These are phyloP conservation scores for Drosophila barbarae DNA, from an alignment of 2,888 invertebrate genomes.

Conservation along the genomic window DNA sequence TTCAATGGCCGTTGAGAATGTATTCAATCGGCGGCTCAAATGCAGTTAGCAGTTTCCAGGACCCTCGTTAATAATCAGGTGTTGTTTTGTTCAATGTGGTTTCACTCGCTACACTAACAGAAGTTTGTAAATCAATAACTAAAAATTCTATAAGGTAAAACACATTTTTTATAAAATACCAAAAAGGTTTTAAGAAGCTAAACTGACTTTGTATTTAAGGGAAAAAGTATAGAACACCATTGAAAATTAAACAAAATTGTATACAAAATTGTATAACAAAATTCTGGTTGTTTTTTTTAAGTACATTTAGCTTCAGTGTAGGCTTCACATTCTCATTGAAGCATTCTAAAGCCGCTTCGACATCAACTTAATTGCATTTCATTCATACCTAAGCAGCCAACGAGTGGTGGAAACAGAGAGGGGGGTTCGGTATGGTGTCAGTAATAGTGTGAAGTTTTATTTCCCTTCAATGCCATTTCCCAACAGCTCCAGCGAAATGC, in stretches of 20 bases:
- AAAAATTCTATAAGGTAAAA: neutral
- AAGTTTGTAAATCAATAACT: neutral
- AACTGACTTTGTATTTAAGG: neutral
- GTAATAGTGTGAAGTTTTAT: conserved; percentile 73
- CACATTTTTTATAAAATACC: neutral
- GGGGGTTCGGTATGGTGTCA: conserved; percentile 8
- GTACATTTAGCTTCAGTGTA: neutral
- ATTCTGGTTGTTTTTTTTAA: fast-evolving
- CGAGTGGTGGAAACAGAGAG: neutral
- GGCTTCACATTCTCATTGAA: conserved; percentile 20
- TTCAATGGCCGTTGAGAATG: conserved; percentile 14
- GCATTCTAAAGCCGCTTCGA: conserved; percentile 61
- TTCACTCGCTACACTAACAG: neutral
- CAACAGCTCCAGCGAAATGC: conserved; percentile 34
- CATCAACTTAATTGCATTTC: conserved; percentile 72
- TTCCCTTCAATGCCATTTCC: conserved; percentile 59
- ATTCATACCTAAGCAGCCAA: conserved; percentile 67
- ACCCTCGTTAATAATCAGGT: conserved; percentile 31
- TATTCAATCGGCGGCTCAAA: conserved; percentile 24
- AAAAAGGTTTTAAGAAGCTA: too few relatives aligned
- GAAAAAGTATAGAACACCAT: neutral
- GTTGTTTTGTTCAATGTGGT: conserved; percentile 12
- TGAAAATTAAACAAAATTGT: neutral
- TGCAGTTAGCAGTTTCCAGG: conserved; percentile 13
- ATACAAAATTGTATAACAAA: neutral